Evolutionary conservation across 2,113 vertebrate species (phyloP), one percentile per base, ranked within the genome.

Genomic region (Ascaphus truei): DNA sequence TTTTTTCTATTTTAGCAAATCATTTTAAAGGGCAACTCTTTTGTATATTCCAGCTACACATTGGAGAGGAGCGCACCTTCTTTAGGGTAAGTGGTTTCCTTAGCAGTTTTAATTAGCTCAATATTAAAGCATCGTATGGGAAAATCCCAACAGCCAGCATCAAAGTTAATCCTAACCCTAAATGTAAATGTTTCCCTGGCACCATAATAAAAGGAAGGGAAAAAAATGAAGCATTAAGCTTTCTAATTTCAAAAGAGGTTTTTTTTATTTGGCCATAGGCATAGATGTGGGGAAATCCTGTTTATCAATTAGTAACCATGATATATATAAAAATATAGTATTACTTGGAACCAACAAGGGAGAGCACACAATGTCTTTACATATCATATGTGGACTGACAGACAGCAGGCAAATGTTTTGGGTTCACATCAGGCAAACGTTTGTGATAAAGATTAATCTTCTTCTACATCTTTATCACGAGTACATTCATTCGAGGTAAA

Each of bases 71-170:
- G 36, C 11, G 56, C 59, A 33, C 6, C 1, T 16, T 60, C 25
- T 48, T 34, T 12, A 52, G 22, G 47, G 4, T 3, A 39, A 15
- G 39, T 18, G 47, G 20, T 68, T 68, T 68, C 43, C n/a, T 2
- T 57, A 58, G 29, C n/a, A 13, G 29, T 36, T n/a, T 61, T 71
- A 71, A 71, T 71, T 61, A 71, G 13, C 25, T n/a, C 16, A 71
- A 22, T 60, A 55, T 66, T 59, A 18, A 50, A 50, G 27, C 26
- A 31, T 30, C 6, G 25, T 31, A 71, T 52, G 67, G 67, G 67
- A 71, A 71, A 71, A 71, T 71, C 67, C 67, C 67, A 71, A 71
- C 67, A 71, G 56, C 30, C 33, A 51, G 57, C 57, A 29, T 61
- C 30, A 61, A 71, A 52, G 56, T 41, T 50, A 61, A 31, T 71